Evolutionary conservation across 2,888 invertebrate species (phyloP).

Genomic region (Anoplius nigerrimus): DNA sequence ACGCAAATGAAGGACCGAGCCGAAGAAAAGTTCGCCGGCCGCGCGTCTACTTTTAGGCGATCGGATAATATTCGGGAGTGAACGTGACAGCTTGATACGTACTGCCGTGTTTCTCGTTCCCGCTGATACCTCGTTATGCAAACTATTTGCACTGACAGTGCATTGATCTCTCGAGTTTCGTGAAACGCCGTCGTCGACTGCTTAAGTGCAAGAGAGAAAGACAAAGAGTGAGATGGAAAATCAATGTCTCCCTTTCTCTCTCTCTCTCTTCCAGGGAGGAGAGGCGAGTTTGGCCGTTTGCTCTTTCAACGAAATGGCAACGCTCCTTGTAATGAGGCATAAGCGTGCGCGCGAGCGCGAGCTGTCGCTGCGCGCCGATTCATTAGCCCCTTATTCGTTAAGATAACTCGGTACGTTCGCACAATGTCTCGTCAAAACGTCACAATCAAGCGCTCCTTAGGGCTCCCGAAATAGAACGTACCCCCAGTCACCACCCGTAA

Average conservation of each 20-base stretch:
- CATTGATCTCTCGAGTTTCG: neutral
- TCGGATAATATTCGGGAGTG: conserved; percentile 1
- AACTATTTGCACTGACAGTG: neutral
- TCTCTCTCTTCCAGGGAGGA: too few species aligned
- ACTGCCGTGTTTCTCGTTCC: neutral
- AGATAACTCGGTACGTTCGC: conserved; percentile 30
- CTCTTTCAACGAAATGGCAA: too few species aligned
- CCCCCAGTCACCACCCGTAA: conserved; percentile 15
- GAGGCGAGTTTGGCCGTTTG: too few species aligned
- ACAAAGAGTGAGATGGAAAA: neutral
- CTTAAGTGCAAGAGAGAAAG: neutral
- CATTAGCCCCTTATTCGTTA: conserved; percentile 29
- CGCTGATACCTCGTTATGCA: neutral
- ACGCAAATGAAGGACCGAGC: too few species aligned
- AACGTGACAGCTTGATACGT: conserved; percentile 2
- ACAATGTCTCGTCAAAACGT: conserved; percentile 31
- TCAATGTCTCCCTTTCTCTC: too few species aligned
- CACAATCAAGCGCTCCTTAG: conserved; percentile 24
- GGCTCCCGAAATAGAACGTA: conserved; percentile 29
- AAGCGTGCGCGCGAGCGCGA: conserved; percentile 6
- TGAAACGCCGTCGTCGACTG: neutral
- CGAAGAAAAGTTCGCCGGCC: neutral
- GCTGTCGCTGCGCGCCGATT: conserved; percentile 26
- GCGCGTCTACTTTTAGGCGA: neutral
- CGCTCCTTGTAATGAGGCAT: conserved; percentile 1